A percentile compares a stretch with the other conserved stretches of the same genome.
Conservation (phyloP, 2,797 vertebrate species). For the Lepilemur septentrionalis region DNA sequence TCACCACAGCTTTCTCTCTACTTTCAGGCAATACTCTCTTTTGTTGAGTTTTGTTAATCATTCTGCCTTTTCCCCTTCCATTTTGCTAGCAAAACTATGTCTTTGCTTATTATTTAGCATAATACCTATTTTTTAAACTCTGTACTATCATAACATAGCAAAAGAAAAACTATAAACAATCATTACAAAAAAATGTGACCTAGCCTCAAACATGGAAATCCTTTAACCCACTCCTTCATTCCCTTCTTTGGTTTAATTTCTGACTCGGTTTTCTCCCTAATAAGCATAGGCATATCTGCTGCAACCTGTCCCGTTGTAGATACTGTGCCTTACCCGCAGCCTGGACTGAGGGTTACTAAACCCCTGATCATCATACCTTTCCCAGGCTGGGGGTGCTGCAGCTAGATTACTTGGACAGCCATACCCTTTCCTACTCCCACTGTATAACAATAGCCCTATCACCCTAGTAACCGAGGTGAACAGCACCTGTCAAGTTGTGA, state of each 20-base stretch:
- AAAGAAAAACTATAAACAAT: neutral
- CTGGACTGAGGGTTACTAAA: neutral
- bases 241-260: neutral
- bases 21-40: accelerated
- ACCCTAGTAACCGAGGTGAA: neutral
- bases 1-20: neutral
- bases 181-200: neutral
- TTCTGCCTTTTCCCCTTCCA: neutral
- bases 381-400: neutral
- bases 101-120: neutral
- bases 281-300: neutral
- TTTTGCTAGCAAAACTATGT: neutral
- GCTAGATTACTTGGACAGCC: neutral
- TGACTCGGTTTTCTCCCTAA: neutral
- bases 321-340: too few relatives aligned
- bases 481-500: neutral
- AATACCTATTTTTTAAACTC: neutral
- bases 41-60: neutral
- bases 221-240: neutral
- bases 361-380: neutral
- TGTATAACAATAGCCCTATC: neutral
- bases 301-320: neutral
- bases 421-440: neutral
- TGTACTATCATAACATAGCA: neutral
- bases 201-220: neutral